Conservation (phyloP, 2,797 vertebrate genomes). For the Anisognathus igniventris region DNA sequence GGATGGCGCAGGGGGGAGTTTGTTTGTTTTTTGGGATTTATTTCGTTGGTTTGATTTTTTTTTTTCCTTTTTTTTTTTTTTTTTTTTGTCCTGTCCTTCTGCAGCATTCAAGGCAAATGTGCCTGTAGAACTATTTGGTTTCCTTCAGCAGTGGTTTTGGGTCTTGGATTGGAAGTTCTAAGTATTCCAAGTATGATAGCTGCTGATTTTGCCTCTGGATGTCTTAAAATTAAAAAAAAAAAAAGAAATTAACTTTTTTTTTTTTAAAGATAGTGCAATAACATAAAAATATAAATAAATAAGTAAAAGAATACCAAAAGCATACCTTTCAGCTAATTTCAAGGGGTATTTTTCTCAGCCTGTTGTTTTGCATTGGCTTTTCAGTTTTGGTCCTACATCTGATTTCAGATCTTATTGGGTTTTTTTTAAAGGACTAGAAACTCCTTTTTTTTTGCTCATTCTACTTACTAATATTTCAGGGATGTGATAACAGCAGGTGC, state of each 20-base stretch:
- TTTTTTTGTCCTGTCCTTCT: neutral
- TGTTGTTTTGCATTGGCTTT: neutral
- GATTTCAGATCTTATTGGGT: neutral
- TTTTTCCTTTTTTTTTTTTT: neutral
- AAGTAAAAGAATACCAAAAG: neutral
- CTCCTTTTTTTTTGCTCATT: neutral
- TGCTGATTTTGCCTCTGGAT: neutral
- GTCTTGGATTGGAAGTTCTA: neutral
- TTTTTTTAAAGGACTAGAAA: neutral
- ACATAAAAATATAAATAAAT: neutral
- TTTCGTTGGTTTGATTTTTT: neutral
- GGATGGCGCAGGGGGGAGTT: neutral
- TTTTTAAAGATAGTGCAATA: neutral
- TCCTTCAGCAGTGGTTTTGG: neutral
- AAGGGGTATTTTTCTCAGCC: neutral
- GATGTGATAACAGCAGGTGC: neutral
- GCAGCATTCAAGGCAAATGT: neutral
- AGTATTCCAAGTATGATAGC: neutral
- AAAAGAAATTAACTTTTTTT: neutral
- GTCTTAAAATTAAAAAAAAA: neutral
- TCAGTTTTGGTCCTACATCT: neutral
- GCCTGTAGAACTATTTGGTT: neutral
- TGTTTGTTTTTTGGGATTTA: neutral
- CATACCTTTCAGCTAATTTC: neutral
- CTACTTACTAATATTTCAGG: neutral